Base-by-base conservation (phyloP, 2,888 invertebrate species). In the Lamproptera curius region DNA sequence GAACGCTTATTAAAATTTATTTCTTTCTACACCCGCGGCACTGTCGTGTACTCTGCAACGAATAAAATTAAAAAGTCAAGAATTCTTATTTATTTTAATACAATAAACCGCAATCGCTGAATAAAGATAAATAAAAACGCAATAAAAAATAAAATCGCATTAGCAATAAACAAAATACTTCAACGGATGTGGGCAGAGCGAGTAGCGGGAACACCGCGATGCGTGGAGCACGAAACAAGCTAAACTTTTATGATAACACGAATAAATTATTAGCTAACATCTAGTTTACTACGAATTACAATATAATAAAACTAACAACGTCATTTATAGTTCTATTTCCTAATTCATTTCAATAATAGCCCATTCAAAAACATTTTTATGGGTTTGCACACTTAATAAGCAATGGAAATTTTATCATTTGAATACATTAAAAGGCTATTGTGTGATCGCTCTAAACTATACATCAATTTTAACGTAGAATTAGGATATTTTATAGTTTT, bases 91-190 rank as follows among this genome's bases (percentile, higher is more conserved):
- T 87, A 87, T 87, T 86, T 87, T 87, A 86, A 87, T 87, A 87
- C 86, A 87, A 87, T 87, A 87, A 86, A 87, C 86, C 82, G 86
- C 87, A 86, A 87, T 85, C 87, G 85, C 78, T 85, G 86, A 87
- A 87, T 87, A 86, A 86, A 86, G 86, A 87, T 87, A 87, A 87
- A 87, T 86, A 86, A 86, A 87, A 86, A 75, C n/a, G 82, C 76
- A 85, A 86, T 87, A 86, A 87, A 86, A 86, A 87, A 87, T 86
- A 85, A 87, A 87, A 81, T 85, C 81, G 85, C 87, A 87, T 87
- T 87, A 87, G 87, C 86, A 85, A 87, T 87, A 87, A 87, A 87
- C 87, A 87, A 87, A 87, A 87, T 86, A 86, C 87, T 87, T 85
- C 85, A 86, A 79, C 85, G 86, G 85, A 87, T 87, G 86, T 87